Base-by-base conservation (phyloP, 2,888 invertebrate genomes). In the Patella pellucida region DNA sequence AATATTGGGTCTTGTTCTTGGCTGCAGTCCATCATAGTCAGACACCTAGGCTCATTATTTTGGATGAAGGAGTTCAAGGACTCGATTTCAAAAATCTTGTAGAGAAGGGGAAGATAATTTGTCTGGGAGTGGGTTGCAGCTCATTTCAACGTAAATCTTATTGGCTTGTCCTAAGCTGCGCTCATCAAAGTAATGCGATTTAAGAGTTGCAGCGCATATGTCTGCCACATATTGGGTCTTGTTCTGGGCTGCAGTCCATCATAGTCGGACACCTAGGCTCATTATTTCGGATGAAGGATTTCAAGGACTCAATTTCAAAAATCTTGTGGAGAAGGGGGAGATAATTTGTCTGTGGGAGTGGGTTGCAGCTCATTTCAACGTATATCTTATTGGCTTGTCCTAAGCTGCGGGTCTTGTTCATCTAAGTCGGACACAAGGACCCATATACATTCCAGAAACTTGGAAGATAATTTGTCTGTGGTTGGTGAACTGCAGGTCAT, bases 391-490 rank as follows among this genome's bases (percentile, higher is more conserved):
- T 27, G 31, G 31, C 31, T 31, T 31, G 31, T 31, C 31, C 31
- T 31, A 31, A 31, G 31, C 31, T 31, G 31, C 31, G 31, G 31
- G 31, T 31, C 31, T 31, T 31, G 16, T 56, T 56, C 56, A 56
- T 56, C n/a, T 56, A 56, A 56, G 56, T 56, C 56, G 56, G 56
- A 56, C 56, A 56, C 56, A 7, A 19, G 56, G 56, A 19, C 56
- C n/a, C 56, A 56, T 56, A 56, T 56, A 56, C 56, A 56, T 14
- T 56, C 56, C 56, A 56, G 56, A 56, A 56, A 56, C 56, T 56
- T 56, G 56, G 11, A 56, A 56, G 11, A 56, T 56, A 56, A 56
- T 56, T 56, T 56, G 56, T 56, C 56, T 56, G 56, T 54, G 54
- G 54, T 54, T 9, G 54, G 54, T 54, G 54, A 54, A 54, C 54